Base-by-base conservation (phyloP, 2,113 vertebrate species). In the Cyphomyrus plagiostoma region DNA sequence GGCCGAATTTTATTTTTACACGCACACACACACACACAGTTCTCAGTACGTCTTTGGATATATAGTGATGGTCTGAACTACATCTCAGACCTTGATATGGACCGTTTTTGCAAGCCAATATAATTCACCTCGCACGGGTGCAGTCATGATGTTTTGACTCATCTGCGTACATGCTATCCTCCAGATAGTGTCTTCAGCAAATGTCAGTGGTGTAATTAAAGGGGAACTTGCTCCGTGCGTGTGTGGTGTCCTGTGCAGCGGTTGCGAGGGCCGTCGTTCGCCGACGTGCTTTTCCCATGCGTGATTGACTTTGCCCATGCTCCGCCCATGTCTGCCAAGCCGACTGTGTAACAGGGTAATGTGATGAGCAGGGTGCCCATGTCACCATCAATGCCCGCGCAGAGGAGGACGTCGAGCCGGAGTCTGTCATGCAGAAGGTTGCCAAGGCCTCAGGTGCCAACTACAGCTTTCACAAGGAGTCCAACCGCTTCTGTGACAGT, bases 321-420 rank as follows among this genome's bases (percentile, higher is more conserved):
- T 66, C n/a, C 62, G n/a, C 10, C 62, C 62, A 70, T 70, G 26
- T 26, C 17, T 42, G 7, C 74, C 2, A 17, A 80, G 74, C 74
- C 7, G 74, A 19, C 62, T 19, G 70, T 39, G 30, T 80, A 8
- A 80, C 35, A 23, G 58, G 21, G 19, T 45, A 4, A 23, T 90
- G 56, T 91, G 87, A 3, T 8, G 0, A 35, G 74, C 91, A 99
- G 98, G 98, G 98, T 1, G 98, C 98, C 62, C 98, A 99, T 0
- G 96, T 99, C 91, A 98, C 98, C 8, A 93, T 99, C 87, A 99
- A 99, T 0, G 98, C 98, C 0, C 96, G 98, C 0, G 96, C 94
- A 0, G 98, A 99, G 42, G 97, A 99, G 4, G 98, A 99, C 0
- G 98, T 98, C 91, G 97, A 99, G 45, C 98, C 98, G 0, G 97